Evolutionary conservation across 1,140 invertebrate genomes (phyloP).

Genomic region (Euglossa dilemma): DNA sequence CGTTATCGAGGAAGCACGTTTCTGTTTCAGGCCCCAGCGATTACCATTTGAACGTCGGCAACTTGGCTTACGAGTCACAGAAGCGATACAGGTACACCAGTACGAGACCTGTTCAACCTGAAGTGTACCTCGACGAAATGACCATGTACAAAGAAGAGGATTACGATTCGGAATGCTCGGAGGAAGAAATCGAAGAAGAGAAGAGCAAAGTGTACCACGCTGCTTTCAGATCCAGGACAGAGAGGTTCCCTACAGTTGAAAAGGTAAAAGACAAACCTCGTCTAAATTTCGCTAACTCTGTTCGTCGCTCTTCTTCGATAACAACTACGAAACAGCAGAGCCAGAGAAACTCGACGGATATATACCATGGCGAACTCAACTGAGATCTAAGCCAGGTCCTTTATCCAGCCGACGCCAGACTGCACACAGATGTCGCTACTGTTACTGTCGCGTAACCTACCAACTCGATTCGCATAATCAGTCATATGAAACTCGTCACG

Average conservation of each 20-base stretch:
- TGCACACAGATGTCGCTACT: conserved; percentile 15
- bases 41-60: conserved; percentile 52
- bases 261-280: conserved; percentile 16
- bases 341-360: not conserved
- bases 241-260: conserved; percentile 40
- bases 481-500: too few relatives aligned
- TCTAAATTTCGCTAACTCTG: too few relatives aligned
- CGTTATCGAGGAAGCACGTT: not conserved
- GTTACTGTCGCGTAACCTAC: too few relatives aligned
- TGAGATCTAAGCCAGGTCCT: not conserved
- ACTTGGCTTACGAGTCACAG: conserved; percentile 57
- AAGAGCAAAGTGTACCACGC: conserved; percentile 55
- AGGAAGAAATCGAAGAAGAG: not conserved
- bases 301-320: not conserved
- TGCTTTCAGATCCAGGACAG: conserved; percentile 61
- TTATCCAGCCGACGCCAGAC: not conserved
- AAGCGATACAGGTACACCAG: conserved; percentile 35
- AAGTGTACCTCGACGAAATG: not conserved
- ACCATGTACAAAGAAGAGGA: conserved; percentile 1
- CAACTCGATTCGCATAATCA: not conserved
- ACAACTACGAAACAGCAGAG: not conserved
- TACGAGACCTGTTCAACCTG: not conserved
- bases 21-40: conserved; percentile 48
- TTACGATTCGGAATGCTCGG: not conserved
- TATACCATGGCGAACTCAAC: too few relatives aligned